Evolutionary conservation across 2,113 vertebrate genomes (phyloP).

Genomic region (Hemicordylus capensis): DNA sequence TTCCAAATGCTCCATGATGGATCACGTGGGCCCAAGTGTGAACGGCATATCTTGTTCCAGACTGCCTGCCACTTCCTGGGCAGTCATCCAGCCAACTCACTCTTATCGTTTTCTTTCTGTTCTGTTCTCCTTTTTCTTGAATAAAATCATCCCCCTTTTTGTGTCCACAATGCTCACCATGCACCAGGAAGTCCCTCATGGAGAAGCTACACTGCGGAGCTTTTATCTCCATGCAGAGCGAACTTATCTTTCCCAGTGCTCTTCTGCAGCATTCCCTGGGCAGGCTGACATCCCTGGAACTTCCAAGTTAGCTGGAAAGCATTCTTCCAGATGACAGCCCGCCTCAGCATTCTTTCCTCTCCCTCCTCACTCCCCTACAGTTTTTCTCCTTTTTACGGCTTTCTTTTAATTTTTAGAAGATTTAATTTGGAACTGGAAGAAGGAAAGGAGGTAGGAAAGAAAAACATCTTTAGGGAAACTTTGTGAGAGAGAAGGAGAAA

Average conservation of each 20-base stretch:
- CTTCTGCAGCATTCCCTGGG: not conserved
- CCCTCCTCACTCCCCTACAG: not conserved
- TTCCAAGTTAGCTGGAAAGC: not conserved
- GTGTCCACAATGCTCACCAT: not conserved
- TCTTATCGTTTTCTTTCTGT: not conserved
- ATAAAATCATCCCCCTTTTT: not conserved
- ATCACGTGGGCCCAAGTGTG: not conserved
- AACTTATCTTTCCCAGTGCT: not conserved
- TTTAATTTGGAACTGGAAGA: not conserved
- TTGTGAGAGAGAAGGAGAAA: too few species aligned
- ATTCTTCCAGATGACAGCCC: not conserved
- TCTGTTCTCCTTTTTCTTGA: not conserved
- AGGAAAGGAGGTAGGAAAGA: not conserved
- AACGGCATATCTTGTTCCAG: not conserved
- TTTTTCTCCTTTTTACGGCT: constrained; percentile 33
- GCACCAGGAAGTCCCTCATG: not conserved
- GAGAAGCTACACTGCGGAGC: not conserved
- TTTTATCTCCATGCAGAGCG: not conserved
- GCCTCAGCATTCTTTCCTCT: not conserved
- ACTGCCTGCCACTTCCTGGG: not conserved
- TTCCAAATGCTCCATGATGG: not conserved
- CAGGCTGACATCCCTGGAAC: not conserved
- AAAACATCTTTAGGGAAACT: too few species aligned
- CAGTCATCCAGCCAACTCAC: not conserved
- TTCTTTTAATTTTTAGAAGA: not conserved